Base-by-base conservation (phyloP, 2,113 vertebrate species). In the Aramus guarauna region DNA sequence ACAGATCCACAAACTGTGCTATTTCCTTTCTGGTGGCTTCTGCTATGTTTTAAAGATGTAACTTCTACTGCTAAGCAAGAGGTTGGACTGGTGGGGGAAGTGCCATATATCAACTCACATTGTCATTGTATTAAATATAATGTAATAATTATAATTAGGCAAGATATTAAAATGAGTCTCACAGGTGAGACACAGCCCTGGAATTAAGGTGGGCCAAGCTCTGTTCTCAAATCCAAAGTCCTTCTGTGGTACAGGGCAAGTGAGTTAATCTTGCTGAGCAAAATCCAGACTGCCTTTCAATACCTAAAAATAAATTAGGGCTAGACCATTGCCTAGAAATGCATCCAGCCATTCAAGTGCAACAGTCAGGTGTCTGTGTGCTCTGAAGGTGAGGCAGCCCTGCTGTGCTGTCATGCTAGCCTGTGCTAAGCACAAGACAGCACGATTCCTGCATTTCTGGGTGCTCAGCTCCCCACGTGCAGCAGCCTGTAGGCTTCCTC, bases 151-250 rank as follows among this genome's bases (percentile, higher is more conserved):
- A 67, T 17, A 75, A 63, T 22, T 52, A n/a, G n/a, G n/a, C n/a
- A n/a, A n/a, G n/a, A n/a, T n/a, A n/a, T n/a, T n/a, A n/a, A n/a
- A 72, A 43, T 15, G 2, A 84, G 6, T 36, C 39, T 77, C 5
- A 0, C 37, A 84, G 43, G 29, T 1, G 4, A 76, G 32, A 62
- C 0, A 0, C 3, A 1, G 36, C 23, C 47, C 32, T 74, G 34
- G 45, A 66, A 63, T 53, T 58, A 50, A 90, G 55, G 21, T 45
- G 27, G 74, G 9, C 53, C 15, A 29, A 63, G 56, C 39, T 64
- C 43, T 60, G 19, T 26, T 59, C 55, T 59, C 60, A 81, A 89
- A 74, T 12, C 18, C 47, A 74, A 29, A 3, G 18, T n/a, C 32
- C 24, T 78, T n/a, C 39, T 29, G 32, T 5, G 22, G 50, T 29